Evolutionary conservation across 2,797 vertebrate species (phyloP).

Genomic region (Myiotriccus ornatus): DNA sequence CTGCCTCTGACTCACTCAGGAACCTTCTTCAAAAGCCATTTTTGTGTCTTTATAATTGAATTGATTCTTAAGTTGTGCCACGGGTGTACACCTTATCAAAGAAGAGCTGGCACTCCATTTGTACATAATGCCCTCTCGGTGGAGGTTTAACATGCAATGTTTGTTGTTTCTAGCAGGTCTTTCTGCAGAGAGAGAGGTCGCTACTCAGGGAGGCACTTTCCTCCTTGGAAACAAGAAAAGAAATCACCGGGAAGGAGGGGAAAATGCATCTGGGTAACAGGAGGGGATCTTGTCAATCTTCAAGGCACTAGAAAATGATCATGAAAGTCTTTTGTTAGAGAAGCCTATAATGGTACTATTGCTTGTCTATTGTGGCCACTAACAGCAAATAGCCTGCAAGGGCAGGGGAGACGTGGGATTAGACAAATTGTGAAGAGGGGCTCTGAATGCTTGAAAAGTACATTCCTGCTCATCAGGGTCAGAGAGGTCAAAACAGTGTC

Average conservation of each 20-base stretch:
- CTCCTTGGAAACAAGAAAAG: constrained; percentile 80
- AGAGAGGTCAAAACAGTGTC: constrained; percentile 55
- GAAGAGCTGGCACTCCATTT: constrained; percentile 65
- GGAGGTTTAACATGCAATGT: constrained; percentile 69
- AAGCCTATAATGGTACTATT: constrained; percentile 76
- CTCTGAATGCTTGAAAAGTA: constrained; percentile 57
- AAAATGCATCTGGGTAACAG: constrained; percentile 76
- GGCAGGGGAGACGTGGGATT: constrained; percentile 63
- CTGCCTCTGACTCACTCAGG: neutral
- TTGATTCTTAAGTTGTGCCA: constrained; percentile 74
- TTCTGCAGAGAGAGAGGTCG: constrained; percentile 70
- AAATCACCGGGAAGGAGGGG: constrained; percentile 75
- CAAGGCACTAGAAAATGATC: constrained; percentile 77
- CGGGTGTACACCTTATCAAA: constrained; percentile 69
- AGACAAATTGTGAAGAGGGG: constrained; percentile 67
- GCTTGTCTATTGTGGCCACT: constrained; percentile 71
- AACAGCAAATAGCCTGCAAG: constrained; percentile 67
- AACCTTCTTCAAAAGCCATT: constrained; percentile 64
- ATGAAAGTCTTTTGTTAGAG: constrained; percentile 76
- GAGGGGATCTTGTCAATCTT: constrained; percentile 79
- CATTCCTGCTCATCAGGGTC: constrained; percentile 56
- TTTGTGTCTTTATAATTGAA: constrained; percentile 77
- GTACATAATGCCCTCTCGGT: constrained; percentile 69
- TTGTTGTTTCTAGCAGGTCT: constrained; percentile 76
- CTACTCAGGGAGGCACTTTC: constrained; percentile 76